Evolutionary conservation across 2,113 vertebrate genomes (phyloP).

Genomic region (Alethe castanea): DNA sequence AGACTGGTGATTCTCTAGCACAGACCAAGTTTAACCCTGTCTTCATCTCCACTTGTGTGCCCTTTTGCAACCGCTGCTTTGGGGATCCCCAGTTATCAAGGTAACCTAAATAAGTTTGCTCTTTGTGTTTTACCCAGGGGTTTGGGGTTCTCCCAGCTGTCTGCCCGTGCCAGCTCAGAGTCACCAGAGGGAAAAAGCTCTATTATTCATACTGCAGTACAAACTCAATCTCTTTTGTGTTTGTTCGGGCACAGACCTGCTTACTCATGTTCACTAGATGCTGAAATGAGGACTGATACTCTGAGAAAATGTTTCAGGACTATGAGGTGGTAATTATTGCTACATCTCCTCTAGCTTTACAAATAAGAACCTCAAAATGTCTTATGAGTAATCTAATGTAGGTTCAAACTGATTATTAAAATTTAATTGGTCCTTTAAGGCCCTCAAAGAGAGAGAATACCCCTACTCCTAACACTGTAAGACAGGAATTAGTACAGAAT

Average conservation of each 20-base stretch:
- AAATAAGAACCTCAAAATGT: neutral
- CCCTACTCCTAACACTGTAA: neutral
- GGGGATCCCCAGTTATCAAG: neutral
- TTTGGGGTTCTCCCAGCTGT: neutral
- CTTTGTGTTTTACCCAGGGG: neutral
- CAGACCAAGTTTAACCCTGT: accelerated
- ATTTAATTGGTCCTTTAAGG: neutral
- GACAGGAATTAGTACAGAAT: neutral
- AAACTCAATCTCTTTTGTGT: neutral
- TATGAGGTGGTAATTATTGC: neutral
- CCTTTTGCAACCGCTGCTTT: accelerated
- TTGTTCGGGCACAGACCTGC: neutral
- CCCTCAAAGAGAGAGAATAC: neutral
- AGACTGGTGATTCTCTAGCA: neutral
- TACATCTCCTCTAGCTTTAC: neutral
- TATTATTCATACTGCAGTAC: neutral
- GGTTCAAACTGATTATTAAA: neutral
- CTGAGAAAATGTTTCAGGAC: neutral
- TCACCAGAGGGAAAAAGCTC: neutral
- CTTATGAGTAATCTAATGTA: neutral
- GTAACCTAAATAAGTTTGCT: neutral
- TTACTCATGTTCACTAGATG: neutral
- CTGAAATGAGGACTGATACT: neutral
- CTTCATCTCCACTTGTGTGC: accelerated
- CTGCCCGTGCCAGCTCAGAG: neutral